Evolutionary conservation across 2,888 invertebrate genomes (phyloP).

Genomic region (Philereme transversata): DNA sequence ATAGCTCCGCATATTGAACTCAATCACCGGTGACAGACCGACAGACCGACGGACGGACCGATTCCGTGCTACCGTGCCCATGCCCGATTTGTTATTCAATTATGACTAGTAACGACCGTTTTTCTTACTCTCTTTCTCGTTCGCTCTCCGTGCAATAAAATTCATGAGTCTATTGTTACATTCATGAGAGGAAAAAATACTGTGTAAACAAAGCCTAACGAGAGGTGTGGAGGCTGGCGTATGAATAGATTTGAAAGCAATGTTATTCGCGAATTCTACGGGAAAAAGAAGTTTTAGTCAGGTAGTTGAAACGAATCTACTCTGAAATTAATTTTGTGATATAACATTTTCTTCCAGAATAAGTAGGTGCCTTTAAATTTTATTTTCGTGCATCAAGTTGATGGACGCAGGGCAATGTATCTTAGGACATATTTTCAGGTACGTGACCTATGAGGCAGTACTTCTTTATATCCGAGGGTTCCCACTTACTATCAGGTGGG

Average conservation of each 20-base stretch:
- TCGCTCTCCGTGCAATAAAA: conserved; percentile 52
- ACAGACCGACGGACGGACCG: conserved; percentile 32
- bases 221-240: conserved; percentile 29
- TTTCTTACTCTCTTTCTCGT: conserved; percentile 38
- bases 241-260: conserved; percentile 20
- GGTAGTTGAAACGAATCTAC: conserved; percentile 1
- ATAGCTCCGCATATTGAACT: conserved; percentile 49
- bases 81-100: conserved; percentile 54
- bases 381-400: no score
- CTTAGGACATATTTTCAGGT: no score
- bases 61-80: conserved; percentile 37
- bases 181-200: conserved; percentile 56
- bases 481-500: no score
- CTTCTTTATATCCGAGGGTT: no score
- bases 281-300: neutral
- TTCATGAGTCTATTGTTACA: conserved; percentile 61
- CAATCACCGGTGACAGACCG: conserved; percentile 46
- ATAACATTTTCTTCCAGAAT: no score
- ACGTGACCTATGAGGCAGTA: no score
- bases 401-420: no score
- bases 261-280: conserved; percentile 2
- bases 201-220: conserved; percentile 41
- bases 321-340: no score
- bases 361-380: no score
- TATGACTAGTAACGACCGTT: conserved; percentile 49